These are phyloP conservation scores for Zootoca vivipara DNA, from an alignment of 2,113 vertebrate species.

Conservation along the genomic window DNA sequence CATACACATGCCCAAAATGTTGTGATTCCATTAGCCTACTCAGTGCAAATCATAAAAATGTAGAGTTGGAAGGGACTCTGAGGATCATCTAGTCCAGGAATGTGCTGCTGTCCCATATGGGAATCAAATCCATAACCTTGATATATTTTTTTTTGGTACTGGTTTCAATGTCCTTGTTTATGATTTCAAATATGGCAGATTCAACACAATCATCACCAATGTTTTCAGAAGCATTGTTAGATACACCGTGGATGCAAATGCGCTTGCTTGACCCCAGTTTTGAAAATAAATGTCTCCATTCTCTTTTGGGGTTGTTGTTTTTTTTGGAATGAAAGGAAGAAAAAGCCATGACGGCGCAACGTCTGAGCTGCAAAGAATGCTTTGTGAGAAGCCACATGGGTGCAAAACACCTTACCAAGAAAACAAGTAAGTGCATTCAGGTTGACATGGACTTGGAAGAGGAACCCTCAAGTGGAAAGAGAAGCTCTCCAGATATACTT, in stretches of 20 bases:
- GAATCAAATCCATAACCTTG: no score
- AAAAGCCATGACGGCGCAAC: background rate
- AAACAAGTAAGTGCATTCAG: slow-evolving; percentile 80
- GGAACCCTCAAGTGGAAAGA: background rate
- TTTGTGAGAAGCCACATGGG: background rate
- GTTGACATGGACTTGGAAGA: slow-evolving; percentile 58
- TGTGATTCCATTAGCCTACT: no score
- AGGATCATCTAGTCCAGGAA: no score
- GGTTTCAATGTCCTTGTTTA: background rate
- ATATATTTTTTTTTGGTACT: background rate
- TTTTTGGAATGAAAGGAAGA: background rate
- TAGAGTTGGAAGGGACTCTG: no score
- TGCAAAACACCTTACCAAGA: slow-evolving; percentile 38
- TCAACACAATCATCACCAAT: background rate
- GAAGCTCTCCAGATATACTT: background rate
- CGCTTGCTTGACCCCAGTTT: background rate
- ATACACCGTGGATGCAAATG: background rate
- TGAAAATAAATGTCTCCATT: background rate
- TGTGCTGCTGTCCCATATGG: no score
- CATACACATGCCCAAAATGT: background rate
- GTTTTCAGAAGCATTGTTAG: background rate
- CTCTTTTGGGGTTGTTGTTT: no score
- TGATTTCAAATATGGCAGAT: background rate
- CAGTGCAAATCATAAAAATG: background rate
- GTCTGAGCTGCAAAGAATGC: background rate